These are phyloP conservation scores for Hydrolagus affinis DNA, from an alignment of 2,113 vertebrate species.

Conservation along the genomic window DNA sequence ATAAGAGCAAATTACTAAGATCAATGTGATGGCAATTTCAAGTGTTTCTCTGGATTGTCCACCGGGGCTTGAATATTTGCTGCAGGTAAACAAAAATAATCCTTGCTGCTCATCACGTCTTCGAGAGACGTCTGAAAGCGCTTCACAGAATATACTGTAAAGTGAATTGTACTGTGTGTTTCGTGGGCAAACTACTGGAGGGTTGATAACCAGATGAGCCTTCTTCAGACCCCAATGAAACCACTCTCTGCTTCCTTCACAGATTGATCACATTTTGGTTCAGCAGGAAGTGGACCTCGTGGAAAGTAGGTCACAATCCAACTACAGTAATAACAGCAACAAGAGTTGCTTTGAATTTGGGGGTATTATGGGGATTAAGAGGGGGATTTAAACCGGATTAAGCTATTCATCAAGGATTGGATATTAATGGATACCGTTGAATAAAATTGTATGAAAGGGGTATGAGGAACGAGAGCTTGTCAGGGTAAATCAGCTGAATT, in stretches of 20 bases:
- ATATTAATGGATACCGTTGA: too few species aligned
- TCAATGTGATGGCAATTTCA: not conserved
- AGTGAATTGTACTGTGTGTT: not conserved
- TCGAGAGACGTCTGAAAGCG: not conserved
- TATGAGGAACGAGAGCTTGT: too few species aligned
- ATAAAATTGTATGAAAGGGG: too few species aligned
- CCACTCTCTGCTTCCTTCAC: conserved; percentile 40
- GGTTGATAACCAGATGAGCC: too few species aligned
- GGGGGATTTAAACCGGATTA: too few species aligned
- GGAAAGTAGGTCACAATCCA: conserved; percentile 64
- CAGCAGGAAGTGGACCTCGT: conserved; percentile 90
- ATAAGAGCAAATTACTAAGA: not conserved
- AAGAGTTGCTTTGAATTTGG: too few species aligned
- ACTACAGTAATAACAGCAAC: too few species aligned
- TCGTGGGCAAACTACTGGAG: too few species aligned
- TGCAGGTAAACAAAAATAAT: not conserved
- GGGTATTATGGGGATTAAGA: too few species aligned
- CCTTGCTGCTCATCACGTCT: too few species aligned
- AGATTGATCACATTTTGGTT: conserved; percentile 88
- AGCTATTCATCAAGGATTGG: too few species aligned
- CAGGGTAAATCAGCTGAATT: too few species aligned
- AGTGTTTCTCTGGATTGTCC: not conserved
- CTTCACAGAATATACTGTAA: not conserved
- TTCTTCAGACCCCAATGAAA: not conserved
- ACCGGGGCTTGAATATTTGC: not conserved